Percentiles rank a stretch among this genome's conserved stretches.
These are phyloP conservation scores for Tragelaphus scriptus DNA, from an alignment of 2,113 vertebrate species.

Conservation along the genomic window DNA sequence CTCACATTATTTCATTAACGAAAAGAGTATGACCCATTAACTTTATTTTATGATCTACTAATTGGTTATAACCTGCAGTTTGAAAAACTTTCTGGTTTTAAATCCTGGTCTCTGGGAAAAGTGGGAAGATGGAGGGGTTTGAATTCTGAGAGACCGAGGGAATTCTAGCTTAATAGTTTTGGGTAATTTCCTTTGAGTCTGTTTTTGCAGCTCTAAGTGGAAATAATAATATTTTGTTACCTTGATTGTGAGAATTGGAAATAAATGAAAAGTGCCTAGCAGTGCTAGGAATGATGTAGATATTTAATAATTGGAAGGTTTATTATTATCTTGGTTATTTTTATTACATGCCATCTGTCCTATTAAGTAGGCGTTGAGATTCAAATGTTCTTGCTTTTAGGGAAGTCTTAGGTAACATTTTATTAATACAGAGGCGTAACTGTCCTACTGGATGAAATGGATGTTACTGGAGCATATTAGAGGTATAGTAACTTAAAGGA, in stretches of 20 bases:
- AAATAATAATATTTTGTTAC: background rate
- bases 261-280: background rate
- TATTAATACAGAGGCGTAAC: background rate
- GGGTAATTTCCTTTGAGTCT: background rate
- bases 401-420: background rate
- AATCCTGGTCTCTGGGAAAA: background rate
- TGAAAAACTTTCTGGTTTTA: background rate
- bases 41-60: background rate
- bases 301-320: background rate
- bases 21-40: background rate
- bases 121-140: background rate
- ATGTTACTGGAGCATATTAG: background rate
- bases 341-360: background rate
- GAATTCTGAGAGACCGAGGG: background rate
- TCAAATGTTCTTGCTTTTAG: background rate
- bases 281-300: background rate
- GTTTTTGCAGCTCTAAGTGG: background rate
- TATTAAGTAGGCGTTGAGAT: background rate
- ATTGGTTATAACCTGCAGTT: background rate
- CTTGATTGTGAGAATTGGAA: background rate
- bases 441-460: background rate
- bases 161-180: background rate
- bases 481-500: background rate
- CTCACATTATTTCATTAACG: background rate
- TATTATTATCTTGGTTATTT: background rate